Conservation (phyloP, 2,113 vertebrate species). For the Rhizomys pruinosus region DNA sequence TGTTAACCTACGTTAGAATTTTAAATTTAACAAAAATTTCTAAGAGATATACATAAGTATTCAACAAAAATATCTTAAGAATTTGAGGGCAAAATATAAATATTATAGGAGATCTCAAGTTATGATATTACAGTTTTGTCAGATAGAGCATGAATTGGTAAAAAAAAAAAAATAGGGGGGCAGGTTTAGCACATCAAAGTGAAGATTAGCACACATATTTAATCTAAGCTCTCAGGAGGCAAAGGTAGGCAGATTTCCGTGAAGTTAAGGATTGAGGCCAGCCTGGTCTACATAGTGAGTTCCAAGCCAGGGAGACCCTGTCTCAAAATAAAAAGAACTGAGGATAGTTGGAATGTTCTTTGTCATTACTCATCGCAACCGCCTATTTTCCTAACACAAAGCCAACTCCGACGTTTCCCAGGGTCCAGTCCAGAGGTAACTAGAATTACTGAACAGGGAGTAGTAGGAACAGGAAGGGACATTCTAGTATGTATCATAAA, state of each 20-base stretch:
- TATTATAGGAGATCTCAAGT: neutral
- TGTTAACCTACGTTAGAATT: neutral
- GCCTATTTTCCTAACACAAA: neutral
- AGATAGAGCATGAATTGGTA: neutral
- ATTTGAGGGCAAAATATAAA: neutral
- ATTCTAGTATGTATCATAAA: neutral
- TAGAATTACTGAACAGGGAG: neutral
- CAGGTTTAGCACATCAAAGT: neutral
- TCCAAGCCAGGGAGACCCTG: too few species aligned
- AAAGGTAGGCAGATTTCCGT: too few species aligned
- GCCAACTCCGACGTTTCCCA: neutral
- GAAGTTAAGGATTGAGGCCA: too few species aligned
- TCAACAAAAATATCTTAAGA: neutral
- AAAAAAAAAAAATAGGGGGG: constrained; percentile 1
- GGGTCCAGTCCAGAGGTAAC: neutral
- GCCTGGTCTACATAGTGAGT: too few species aligned
- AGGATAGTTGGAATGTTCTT: neutral
- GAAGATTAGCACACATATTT: neutral
- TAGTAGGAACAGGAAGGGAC: accelerated
- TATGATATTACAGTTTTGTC: neutral
- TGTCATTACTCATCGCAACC: neutral
- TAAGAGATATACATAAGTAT: neutral
- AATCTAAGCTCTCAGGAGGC: too few species aligned
- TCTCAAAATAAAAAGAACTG: neutral
- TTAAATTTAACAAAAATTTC: constrained; percentile 51